A percentile compares a stretch with the other conserved stretches of the same genome.
phyloP scores from a whole-genome alignment of 2,888 invertebrate genomes.

The Machimus rusticus region DNA sequence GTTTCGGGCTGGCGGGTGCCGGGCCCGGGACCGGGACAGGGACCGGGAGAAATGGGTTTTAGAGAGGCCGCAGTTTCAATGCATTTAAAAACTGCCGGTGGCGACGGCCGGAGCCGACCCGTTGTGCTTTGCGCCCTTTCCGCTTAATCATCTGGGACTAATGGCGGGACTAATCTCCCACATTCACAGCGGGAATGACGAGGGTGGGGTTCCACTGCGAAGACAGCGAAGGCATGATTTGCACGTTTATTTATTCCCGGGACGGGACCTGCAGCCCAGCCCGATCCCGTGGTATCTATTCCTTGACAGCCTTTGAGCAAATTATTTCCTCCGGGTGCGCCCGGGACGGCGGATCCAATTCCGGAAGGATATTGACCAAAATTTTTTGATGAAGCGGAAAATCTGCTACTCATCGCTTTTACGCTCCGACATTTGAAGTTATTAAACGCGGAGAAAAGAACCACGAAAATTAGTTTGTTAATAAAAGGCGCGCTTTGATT shows the following conservation, averaged over 20 bases:
- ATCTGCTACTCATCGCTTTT: conserved; percentile 1
- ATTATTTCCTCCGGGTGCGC: background rate
- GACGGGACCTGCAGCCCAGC: background rate
- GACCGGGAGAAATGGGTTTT: background rate
- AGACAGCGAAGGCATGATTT: background rate
- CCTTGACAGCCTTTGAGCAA: background rate
- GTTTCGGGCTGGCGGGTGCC: background rate
- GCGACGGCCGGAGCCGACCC: background rate
- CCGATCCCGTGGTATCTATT: background rate
- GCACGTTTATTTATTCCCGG: background rate
- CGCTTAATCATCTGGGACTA: conserved; percentile 6
- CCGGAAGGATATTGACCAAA: conserved; percentile 10
- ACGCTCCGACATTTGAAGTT: background rate
- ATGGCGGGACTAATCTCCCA: conserved; percentile 3
- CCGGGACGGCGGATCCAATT: background rate
- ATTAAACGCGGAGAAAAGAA: background rate
- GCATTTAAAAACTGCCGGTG: conserved; percentile 6
- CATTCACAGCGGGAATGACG: background rate
- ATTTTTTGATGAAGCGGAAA: background rate
- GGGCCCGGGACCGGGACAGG: background rate
- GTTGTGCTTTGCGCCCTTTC: background rate
- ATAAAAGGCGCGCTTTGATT: background rate
- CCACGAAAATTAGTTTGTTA: background rate
- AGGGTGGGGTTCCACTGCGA: background rate
- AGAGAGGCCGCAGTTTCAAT: background rate